These are phyloP conservation scores for Lithobates sylvaticus DNA, from an alignment of 2,797 vertebrate genomes.

Conservation along the genomic window DNA sequence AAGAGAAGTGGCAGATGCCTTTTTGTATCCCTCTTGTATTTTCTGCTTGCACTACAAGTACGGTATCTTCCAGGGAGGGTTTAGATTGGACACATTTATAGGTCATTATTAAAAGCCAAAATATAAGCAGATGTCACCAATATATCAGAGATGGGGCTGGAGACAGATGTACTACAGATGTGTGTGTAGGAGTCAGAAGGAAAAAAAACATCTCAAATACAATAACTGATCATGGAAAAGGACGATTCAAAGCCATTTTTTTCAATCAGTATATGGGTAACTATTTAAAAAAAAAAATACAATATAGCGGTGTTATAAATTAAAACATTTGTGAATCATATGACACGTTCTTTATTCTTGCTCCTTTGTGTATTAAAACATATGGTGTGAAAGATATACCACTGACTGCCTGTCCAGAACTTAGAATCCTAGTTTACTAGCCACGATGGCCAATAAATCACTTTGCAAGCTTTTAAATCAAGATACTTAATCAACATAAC, in stretches of 20 bases:
- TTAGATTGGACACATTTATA: neutral
- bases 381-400: too few relatives aligned
- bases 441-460: neutral
- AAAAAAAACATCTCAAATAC: conserved; percentile 30
- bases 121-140: conserved; percentile 12
- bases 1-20: too few relatives aligned
- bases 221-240: neutral
- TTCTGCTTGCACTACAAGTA: neutral
- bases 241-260: neutral
- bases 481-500: too few relatives aligned
- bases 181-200: conserved; percentile 45
- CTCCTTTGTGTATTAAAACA: neutral
- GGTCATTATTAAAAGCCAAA: neutral
- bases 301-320: too few relatives aligned
- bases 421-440: neutral
- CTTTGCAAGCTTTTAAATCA: neutral
- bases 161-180: conserved; percentile 49
- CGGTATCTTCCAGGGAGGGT: too few relatives aligned
- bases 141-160: conserved; percentile 16
- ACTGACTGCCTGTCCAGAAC: neutral
- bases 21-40: neutral
- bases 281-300: neutral
- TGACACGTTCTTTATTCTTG: neutral
- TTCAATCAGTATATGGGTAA: neutral
- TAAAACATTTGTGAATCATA: too few relatives aligned